Evolutionary conservation across 2,888 invertebrate genomes (phyloP).

Genomic region (Dioctria rufipes): DNA sequence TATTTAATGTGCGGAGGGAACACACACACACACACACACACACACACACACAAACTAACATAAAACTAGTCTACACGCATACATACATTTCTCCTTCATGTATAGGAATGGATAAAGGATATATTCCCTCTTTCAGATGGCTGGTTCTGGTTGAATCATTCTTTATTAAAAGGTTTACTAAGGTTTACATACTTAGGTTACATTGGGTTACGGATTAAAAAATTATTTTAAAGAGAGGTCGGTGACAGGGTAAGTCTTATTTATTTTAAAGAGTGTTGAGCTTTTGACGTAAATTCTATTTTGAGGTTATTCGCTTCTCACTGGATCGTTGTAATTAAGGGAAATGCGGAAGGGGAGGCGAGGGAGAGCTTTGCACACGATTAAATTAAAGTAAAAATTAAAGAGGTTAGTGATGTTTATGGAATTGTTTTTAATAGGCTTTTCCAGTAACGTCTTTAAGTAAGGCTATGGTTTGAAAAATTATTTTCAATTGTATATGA

Average conservation of each 20-base stretch:
- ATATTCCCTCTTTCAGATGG: slow-evolving; percentile 21
- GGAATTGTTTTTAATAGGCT: no score
- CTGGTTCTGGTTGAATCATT: slow-evolving; percentile 35
- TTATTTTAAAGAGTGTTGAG: slow-evolving; percentile 25
- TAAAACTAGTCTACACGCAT: no score
- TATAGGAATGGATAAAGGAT: slow-evolving; percentile 19
- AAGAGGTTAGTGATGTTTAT: no score
- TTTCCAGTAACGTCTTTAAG: no score
- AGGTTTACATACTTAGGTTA: background rate
- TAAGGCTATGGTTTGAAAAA: no score
- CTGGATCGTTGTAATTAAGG: background rate
- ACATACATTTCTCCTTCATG: background rate
- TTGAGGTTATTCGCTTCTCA: background rate
- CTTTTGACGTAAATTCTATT: slow-evolving; percentile 1
- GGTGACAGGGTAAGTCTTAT: slow-evolving; percentile 36
- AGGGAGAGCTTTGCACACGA: no score
- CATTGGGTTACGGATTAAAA: slow-evolving; percentile 32
- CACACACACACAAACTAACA: background rate
- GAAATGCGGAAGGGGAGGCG: no score
- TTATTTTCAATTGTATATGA: no score
- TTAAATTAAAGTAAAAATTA: no score
- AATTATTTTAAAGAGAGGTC: slow-evolving; percentile 40
- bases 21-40: background rate
- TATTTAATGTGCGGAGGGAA: slow-evolving; percentile 18
- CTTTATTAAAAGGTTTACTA: slow-evolving; percentile 38